Conservation (phyloP, 2,113 vertebrate species). For the Heterotilapia buettikoferi region DNA sequence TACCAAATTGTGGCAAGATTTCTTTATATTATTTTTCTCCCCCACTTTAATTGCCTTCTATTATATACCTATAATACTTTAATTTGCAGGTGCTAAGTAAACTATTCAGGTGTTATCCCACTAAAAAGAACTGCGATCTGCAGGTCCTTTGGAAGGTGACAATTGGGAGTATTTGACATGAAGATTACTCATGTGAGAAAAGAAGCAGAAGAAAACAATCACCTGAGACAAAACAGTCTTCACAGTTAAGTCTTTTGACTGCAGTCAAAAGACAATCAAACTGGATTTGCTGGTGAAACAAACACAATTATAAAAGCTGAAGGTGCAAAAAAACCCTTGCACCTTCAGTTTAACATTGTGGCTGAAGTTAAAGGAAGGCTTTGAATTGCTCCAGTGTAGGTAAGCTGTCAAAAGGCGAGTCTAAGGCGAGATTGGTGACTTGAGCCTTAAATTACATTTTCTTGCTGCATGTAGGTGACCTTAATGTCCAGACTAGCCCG, state of each 20-base stretch:
- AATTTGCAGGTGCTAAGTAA: not conserved
- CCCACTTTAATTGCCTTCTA: not conserved
- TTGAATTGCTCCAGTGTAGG: slow-evolving; percentile 23
- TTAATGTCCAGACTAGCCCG: slow-evolving; percentile 2
- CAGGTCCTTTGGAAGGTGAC: not conserved
- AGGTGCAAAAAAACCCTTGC: not conserved
- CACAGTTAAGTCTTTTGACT: not conserved
- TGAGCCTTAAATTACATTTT: slow-evolving; percentile 22
- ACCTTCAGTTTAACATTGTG: not conserved
- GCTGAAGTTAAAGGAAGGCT: not conserved
- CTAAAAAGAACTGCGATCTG: not conserved
- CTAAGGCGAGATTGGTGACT: not conserved
- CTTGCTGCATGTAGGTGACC: slow-evolving; percentile 20
- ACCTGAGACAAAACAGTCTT: not conserved
- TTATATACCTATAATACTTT: not conserved
- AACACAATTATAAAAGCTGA: not conserved
- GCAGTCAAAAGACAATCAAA: not conserved
- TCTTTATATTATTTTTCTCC: not conserved
- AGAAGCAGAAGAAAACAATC: not conserved
- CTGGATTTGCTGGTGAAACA: not conserved
- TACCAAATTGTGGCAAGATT: not conserved
- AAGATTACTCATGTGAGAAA: not conserved
- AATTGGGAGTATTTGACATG: not conserved
- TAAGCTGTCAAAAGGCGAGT: slow-evolving; percentile 36
- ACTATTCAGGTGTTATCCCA: not conserved